Evolutionary conservation across 2,797 vertebrate genomes (phyloP).

Genomic region (Morus bassanus): DNA sequence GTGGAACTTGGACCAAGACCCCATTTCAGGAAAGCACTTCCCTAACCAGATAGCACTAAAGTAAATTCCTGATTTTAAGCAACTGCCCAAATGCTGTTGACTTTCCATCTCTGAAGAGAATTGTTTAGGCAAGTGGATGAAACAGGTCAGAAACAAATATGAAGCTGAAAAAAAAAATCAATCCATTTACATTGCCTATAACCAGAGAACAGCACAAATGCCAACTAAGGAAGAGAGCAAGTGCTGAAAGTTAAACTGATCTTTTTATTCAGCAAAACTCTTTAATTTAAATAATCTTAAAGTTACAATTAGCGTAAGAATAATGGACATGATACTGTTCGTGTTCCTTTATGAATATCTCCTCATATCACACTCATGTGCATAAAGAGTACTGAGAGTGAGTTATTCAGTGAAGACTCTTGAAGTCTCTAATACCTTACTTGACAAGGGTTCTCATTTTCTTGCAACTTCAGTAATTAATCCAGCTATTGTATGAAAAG

Average conservation of each 20-base stretch:
- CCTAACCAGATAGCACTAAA: not conserved
- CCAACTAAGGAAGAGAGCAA: not conserved
- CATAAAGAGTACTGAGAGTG: not conserved
- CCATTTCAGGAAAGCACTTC: not conserved
- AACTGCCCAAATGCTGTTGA: not conserved
- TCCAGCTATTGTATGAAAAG: not conserved
- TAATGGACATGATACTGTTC: fast-evolving
- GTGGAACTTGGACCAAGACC: not conserved
- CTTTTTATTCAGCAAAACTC: not conserved
- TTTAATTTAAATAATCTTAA: not conserved
- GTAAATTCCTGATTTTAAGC: slow-evolving; percentile 3
- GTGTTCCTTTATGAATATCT: not conserved
- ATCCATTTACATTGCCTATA: not conserved
- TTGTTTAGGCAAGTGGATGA: not conserved
- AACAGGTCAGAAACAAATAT: not conserved
- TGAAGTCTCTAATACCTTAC: not conserved
- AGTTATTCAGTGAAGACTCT: not conserved
- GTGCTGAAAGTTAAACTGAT: not conserved
- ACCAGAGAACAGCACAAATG: not conserved
- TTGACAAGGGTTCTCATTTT: not conserved
- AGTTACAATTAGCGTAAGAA: not conserved
- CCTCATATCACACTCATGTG: not conserved
- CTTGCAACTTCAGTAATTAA: not conserved
- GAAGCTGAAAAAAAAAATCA: not conserved
- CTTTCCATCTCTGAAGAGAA: not conserved